phyloP scores from a whole-genome alignment of 2,888 invertebrate genomes.

The Nomada ruficornis region DNA sequence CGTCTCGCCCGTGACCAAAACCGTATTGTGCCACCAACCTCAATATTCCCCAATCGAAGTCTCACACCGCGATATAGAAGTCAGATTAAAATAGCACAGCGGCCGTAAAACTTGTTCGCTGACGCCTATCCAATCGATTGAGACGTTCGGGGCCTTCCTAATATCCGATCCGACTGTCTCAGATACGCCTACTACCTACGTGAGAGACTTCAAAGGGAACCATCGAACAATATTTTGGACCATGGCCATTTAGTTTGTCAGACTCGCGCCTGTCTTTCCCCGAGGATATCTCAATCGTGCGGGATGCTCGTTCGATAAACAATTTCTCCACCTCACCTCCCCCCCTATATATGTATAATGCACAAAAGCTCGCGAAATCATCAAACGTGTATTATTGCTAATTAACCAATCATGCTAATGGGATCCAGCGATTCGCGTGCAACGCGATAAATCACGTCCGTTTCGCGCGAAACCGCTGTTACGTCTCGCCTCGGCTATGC shows the following conservation, averaged over 20 bases:
- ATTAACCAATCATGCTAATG: slow-evolving; percentile 41
- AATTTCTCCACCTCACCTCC: background rate
- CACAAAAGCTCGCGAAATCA: background rate
- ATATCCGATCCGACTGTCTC: background rate
- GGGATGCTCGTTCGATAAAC: background rate
- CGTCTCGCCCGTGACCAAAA: too few relatives aligned
- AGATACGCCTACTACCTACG: background rate
- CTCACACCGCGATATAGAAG: too few relatives aligned
- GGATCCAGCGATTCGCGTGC: slow-evolving; percentile 27
- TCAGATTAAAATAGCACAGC: background rate
- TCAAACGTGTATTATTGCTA: slow-evolving; percentile 20
- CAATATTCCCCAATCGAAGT: too few relatives aligned
- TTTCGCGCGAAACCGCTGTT: slow-evolving; percentile 28
- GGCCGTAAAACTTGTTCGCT: background rate
- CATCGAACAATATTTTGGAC: slow-evolving; percentile 24
- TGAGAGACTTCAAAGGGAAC: slow-evolving; percentile 9
- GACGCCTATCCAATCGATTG: background rate
- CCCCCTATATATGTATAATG: too few relatives aligned
- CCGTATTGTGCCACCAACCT: background rate
- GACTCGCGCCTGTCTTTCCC: background rate
- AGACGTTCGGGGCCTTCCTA: background rate
- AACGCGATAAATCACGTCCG: slow-evolving; percentile 51
- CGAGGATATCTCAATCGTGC: background rate
- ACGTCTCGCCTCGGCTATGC: background rate
- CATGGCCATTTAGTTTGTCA: slow-evolving; percentile 10